Percentiles rank a stretch among this genome's conserved stretches.
Evolutionary conservation across 2,888 invertebrate species (phyloP).

Genomic region (Cheilosia pagana): DNA sequence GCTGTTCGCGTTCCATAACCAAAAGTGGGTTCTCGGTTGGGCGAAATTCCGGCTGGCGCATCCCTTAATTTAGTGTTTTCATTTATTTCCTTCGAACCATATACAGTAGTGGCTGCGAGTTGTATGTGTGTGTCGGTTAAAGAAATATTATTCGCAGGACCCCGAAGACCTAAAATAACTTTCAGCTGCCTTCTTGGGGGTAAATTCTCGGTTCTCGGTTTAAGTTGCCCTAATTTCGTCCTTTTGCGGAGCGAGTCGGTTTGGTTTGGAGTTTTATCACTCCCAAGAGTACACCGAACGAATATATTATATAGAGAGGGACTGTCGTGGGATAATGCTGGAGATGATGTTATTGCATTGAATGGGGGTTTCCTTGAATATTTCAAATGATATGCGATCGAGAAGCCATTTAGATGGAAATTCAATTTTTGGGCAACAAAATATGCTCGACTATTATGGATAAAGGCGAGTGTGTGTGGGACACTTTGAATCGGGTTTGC

Average conservation of each 20-base stretch:
- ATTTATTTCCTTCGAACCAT: constrained; percentile 71
- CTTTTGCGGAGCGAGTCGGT: background rate
- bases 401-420: constrained; percentile 67
- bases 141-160: constrained; percentile 37
- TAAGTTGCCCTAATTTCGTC: constrained; percentile 53
- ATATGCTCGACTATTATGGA: background rate
- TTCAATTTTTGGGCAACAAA: constrained; percentile 45
- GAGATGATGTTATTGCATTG: constrained; percentile 64
- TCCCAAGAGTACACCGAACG: constrained; percentile 41
- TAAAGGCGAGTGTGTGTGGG: background rate
- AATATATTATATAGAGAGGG: constrained; percentile 40
- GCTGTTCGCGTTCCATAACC: constrained; percentile 68
- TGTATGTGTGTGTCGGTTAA: background rate
- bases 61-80: constrained; percentile 75
- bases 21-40: constrained; percentile 21
- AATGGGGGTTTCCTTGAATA: constrained; percentile 49
- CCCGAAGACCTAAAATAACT: constrained; percentile 6
- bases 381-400: constrained; percentile 67
- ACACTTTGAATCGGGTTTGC: constrained; percentile 36
- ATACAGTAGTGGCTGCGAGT: background rate
- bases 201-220: constrained; percentile 23
- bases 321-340: constrained; percentile 58
- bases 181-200: background rate
- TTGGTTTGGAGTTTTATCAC: constrained; percentile 38
- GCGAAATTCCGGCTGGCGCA: constrained; percentile 67